Base-by-base conservation (phyloP, 1,140 invertebrate genomes). In the Drosophila nebulosa region DNA sequence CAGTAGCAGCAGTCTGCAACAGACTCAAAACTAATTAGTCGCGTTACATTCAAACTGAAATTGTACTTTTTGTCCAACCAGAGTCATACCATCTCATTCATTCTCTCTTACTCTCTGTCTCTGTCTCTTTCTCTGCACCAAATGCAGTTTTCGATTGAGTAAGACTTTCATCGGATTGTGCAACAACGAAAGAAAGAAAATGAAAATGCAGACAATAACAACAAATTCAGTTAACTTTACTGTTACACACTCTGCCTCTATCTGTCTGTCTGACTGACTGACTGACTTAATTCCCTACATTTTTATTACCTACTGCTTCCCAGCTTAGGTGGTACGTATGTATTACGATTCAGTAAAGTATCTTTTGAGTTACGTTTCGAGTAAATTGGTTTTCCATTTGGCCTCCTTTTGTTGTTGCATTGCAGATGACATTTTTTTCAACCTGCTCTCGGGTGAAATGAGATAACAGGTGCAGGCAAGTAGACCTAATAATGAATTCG, bases 231-330 rank as follows among this genome's bases (percentile, higher is more conserved):
- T 86, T 86, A 80, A 85, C 80, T 86, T 86, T 77, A 85, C 73
- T 85, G 80, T 80, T 80, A 81, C 83, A 83, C 75, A 77, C 70
- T 21, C 39, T 46, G 39, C 16, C 39, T 21, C 16, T 1, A 4
- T 32, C 14, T 32, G 16, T 55, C 16, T 46, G 16, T 10, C 16
- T 21, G 14, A 75, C 64, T 78, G 69, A 73, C 74, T 83, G 81
- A 69, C 78, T 86, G 81, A 88, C 83, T 88, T 86, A 86, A 86
- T 86, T 88, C 78, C 83, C 84, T 83, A 88, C 74, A 85, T 85
- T 85, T 80, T 67, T 56, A 56, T 65, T 66, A 9, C 10, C 27
- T 6, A 74, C 74, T 74, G 36, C 69, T 27, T 39, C 64, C 56
- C 46, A 58, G 27, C 59, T 57, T 62, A 39, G 53, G 30, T 30